Evolutionary conservation across 2,797 vertebrate species (phyloP), one percentile per base, ranked within the genome.

Genomic region (Poecilia velifera): DNA sequence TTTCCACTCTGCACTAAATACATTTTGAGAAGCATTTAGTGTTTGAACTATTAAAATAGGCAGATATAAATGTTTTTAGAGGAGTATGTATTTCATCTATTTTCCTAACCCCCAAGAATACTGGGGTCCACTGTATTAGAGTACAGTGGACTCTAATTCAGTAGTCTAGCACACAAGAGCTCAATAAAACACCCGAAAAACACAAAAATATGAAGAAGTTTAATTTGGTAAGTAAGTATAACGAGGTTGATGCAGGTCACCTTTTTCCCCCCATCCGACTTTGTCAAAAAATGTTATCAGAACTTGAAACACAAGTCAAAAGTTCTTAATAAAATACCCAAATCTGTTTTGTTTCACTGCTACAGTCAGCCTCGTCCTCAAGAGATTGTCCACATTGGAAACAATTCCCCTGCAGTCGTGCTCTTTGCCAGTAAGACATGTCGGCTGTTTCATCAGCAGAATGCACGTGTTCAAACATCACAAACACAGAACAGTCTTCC

Each of bases 401-500:
- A 28, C 45, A 1, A 66, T 73, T 85, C 62, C 51, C 66, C 68
- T 28, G 41, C 68, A 3, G 72, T 49, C 9, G 36, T 76, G 68
- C 76, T 47, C 6, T 76, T 46, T 80, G 76, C 75, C 83, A 78
- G 31, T 71, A 39, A 31, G 78, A 73, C 82, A 70, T 83, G 80
- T 70, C 76, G 73, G 74, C 68, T 53, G 64, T 66, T 83, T 81
- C 83, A 74, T 87, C 87, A 77, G 85, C 85, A 87, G 75, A 87
- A 85, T 81, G 86, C 90, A 85, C 81, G 82, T 77, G 77, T 86
- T 90, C 80, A 80, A 83, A 82, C 89, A 85, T 88, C 83, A 82
- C 87, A 89, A 89, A 91, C 87, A 90, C 90, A 92, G 88, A 88
- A 90, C 90, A 84, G 84, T 84, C 82, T 87, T 81, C 76, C 80